Base-by-base conservation (phyloP, 2,113 vertebrate species). In the Ceyx cyanopectus region DNA sequence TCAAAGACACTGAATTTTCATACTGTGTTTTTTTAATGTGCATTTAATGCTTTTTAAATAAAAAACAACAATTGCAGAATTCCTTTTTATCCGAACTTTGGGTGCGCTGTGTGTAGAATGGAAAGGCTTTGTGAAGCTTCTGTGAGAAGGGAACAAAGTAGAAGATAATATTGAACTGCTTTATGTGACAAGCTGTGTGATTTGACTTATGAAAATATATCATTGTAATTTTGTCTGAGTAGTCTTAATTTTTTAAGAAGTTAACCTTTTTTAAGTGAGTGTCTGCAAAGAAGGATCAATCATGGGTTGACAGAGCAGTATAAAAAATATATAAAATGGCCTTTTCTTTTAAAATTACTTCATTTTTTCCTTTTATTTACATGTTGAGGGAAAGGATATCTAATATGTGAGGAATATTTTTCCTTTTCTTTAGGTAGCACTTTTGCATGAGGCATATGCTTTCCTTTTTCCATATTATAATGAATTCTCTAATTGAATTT, bases 61-160 rank as follows among this genome's bases (percentile, higher is more conserved):
- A 86, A 84, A 56, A 85, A 50, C 5, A 68, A 65, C 70, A 91
- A 80, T 77, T 63, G 66, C 60, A 85, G 63, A 65, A 53, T 85
- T 93, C 75, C n/a, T 92, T 73, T 86, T 80, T 87, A 91, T 85
- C 70, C 80, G 62, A 91, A 96, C 91, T 87, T 94, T 22, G 81
- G 78, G 53, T 83, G 41, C 19, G 2, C 46, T 87, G 70, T 56
- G 43, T 93, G 53, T 86, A 81, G 95, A 88, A 93, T 92, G 79
- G 45, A 83, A 92, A 54, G 65, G 68, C 65, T 96, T 91, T 87
- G 86, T 92, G 75, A 94, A 60, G 75, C 29, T 37, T 48, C 43
- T 34, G 8, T 7, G 10, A 66, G 75, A 89, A 57, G 13, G 62
- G 57, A 88, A 82, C 70, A 79, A 82, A 95, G 30, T 60, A 48